Base-by-base conservation (phyloP, 2,888 invertebrate genomes). In the Sminthurides aquaticus region DNA sequence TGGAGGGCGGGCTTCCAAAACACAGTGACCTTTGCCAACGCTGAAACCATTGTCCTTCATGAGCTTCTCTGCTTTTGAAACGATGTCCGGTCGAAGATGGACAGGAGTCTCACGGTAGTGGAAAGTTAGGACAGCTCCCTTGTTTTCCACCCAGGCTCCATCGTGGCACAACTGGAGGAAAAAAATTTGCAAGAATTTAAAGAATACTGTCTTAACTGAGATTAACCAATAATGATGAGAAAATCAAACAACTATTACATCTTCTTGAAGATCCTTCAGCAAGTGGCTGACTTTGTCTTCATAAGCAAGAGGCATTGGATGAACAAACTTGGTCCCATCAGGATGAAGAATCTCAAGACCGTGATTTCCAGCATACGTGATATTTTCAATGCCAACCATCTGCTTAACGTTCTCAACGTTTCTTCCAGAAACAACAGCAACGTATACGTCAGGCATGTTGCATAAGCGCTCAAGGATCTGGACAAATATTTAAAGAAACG, bases 121-220 rank as follows among this genome's bases (percentile, higher is more conserved):
- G 83, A 90, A 91, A 1, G 92, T 91, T 49, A 92, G 80, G 5
- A 91, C 79, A 0, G 91, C 88, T 0, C 91, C 91, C 77, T 92
- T 92, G 79, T 91, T 91, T 78, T 92, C 92, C 8, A 92, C 91
- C 91, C 92, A 92, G 0, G 91, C 91, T 2, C 92, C 91, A 75
- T 91, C 90, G 71, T 83, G 85, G 78, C 91, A 91, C 2, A 91
- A 86, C 87, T 87, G 73, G 1, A 18, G 56, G 34, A 54, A 28
- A 49, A 60, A 69, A 18, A 22, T n/a, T n/a, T n/a, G n/a, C n/a
- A n/a, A n/a, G n/a, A n/a, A n/a, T n/a, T n/a, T n/a, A n/a, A n/a
- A 49, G n/a, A 60, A 22, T 49, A 2, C 24, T 57, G 1, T 62
- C 60, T 57, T 8, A 59, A 57, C 27, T 57, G 20, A 24, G 25